Evolutionary conservation across 2,113 vertebrate species (phyloP).

Genomic region (Lates calcarifer): DNA sequence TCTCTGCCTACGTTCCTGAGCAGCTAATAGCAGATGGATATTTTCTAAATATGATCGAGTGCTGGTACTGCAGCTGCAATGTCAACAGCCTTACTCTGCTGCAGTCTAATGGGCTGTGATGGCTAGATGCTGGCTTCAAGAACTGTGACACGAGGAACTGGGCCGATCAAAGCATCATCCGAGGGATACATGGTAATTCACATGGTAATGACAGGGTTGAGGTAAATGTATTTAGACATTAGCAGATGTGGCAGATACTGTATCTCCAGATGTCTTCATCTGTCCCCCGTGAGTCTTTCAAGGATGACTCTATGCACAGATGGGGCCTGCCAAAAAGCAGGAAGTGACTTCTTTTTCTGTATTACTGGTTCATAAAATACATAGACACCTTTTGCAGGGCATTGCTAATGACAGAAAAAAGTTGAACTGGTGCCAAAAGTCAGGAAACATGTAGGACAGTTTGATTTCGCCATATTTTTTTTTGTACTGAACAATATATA

Average conservation of each 20-base stretch:
- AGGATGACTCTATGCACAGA: constrained; percentile 75
- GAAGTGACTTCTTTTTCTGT: constrained; percentile 44
- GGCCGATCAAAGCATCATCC: constrained; percentile 80
- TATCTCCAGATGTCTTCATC: constrained; percentile 85
- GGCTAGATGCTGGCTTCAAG: constrained; percentile 40
- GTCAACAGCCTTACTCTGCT: constrained; percentile 41
- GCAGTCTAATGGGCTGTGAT: constrained; percentile 67
- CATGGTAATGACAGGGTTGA: constrained; percentile 70
- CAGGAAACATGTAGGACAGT: constrained; percentile 4
- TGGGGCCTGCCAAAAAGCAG: constrained; percentile 71
- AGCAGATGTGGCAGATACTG: constrained; percentile 82
- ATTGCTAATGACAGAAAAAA: constrained; percentile 6
- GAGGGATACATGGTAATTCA: constrained; percentile 72
- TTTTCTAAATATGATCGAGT: constrained; percentile 4
- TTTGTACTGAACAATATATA: not conserved
- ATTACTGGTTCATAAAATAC: constrained; percentile 54
- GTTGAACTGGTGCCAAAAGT: not conserved
- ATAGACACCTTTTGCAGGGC: constrained; percentile 29
- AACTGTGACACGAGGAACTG: constrained; percentile 47
- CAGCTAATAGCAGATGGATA: constrained; percentile 15
- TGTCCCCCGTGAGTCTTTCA: constrained; percentile 71
- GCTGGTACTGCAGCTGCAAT: not conserved
- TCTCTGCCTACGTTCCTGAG: not conserved
- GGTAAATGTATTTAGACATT: constrained; percentile 79
- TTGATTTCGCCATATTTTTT: constrained; percentile 29